Evolutionary conservation across 92 coral and sea anemone genomes (phyloP).

Genomic region (Porites cylindrica): DNA sequence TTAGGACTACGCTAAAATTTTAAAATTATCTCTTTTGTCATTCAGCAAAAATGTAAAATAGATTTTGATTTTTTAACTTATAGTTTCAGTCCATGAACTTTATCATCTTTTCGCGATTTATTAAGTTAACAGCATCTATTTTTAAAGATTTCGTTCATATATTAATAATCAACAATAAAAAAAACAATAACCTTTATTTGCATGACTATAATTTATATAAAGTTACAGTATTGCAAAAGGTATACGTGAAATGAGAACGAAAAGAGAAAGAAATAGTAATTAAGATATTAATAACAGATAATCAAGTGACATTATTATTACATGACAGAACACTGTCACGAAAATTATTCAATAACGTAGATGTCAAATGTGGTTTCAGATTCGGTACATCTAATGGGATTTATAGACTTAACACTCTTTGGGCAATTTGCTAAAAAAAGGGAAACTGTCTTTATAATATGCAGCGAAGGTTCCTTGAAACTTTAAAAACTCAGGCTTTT

Average conservation of each 20-base stretch:
- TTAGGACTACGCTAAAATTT: not conserved
- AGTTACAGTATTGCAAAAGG: too few relatives aligned
- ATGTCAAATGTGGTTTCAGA: not conserved
- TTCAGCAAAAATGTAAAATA: not conserved
- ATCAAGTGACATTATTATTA: not conserved
- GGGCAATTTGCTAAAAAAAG: too few relatives aligned
- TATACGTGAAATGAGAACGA: too few relatives aligned
- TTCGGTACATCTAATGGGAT: not conserved
- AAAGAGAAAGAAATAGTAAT: too few relatives aligned
- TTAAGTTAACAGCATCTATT: not conserved
- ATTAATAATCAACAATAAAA: not conserved
- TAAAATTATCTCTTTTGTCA: too few relatives aligned
- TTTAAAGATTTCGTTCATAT: too few relatives aligned
- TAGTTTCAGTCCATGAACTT: not conserved
- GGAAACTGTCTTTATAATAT: not conserved
- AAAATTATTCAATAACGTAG: too few relatives aligned
- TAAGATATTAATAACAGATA: not conserved
- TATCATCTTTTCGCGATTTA: not conserved
- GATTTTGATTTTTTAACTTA: not conserved
- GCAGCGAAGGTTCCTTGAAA: too few relatives aligned
- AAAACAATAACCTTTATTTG: too few relatives aligned
- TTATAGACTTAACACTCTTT: too few relatives aligned
- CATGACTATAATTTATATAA: too few relatives aligned
- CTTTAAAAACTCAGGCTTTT: too few relatives aligned
- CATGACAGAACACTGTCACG: not conserved